A percentile compares a stretch with the other conserved stretches of the same genome.
Evolutionary conservation across 2,113 vertebrate species (phyloP).

Genomic region (Sciurus niger): DNA sequence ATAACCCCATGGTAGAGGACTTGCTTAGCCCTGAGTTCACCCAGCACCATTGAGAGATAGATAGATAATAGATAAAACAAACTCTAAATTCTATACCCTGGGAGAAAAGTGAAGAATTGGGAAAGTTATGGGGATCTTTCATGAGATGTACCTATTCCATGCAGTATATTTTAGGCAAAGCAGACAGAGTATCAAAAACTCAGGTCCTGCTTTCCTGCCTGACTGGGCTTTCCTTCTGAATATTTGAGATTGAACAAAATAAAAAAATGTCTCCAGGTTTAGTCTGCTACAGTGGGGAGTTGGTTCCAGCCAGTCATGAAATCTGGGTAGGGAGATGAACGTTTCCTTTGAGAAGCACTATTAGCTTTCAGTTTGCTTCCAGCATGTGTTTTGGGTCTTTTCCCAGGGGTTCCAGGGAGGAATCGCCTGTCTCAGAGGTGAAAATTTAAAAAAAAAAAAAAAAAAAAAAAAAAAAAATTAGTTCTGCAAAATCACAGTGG

Average conservation of each 20-base stretch:
- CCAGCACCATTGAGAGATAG: background rate
- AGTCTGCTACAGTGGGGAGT: background rate
- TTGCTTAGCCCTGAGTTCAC: background rate
- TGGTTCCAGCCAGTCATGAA: constrained; percentile 25
- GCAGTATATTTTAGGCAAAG: background rate
- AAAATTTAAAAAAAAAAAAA: constrained; percentile 70
- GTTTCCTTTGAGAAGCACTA: constrained; percentile 61
- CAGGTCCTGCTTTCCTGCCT: background rate
- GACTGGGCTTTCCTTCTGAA: constrained; percentile 15
- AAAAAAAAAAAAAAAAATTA: constrained; percentile 51
- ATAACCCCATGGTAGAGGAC: background rate
- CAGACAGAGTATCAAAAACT: background rate
- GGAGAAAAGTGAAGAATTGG: background rate
- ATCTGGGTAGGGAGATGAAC: constrained; percentile 35
- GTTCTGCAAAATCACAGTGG: constrained; percentile 73
- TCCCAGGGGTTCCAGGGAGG: constrained; percentile 64
- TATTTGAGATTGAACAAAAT: constrained; percentile 44
- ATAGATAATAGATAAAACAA: background rate
- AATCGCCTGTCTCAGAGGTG: constrained; percentile 68
- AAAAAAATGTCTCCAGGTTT: background rate
- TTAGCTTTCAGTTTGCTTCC: constrained; percentile 63
- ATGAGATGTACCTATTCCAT: background rate
- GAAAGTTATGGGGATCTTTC: background rate
- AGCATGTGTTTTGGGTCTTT: constrained; percentile 66
- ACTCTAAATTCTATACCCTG: background rate